Evolutionary conservation across 2,113 vertebrate species (phyloP).

Genomic region (Esox niger): DNA sequence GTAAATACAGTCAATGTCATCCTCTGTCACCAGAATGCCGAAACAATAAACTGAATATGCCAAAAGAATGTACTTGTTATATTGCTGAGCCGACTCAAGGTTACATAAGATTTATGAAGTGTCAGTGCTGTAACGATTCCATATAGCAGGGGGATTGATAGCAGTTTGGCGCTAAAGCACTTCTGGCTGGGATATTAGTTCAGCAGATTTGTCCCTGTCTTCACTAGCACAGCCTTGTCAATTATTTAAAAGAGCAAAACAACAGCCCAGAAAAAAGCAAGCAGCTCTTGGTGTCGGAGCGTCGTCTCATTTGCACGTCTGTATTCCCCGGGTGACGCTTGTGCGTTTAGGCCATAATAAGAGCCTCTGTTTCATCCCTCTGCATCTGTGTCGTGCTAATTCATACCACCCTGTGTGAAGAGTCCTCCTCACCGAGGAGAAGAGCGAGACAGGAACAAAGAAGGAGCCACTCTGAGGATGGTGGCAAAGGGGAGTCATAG

Average conservation of each 20-base stretch:
- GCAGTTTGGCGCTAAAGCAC: constrained; percentile 52
- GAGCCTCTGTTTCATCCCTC: constrained; percentile 52
- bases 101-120: constrained; percentile 65
- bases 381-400: constrained; percentile 15
- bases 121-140: constrained; percentile 51
- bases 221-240: constrained; percentile 62
- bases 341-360: constrained; percentile 62
- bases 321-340: constrained; percentile 56
- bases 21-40: constrained; percentile 40
- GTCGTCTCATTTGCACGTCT: constrained; percentile 65
- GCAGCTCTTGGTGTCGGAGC: constrained; percentile 31
- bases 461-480: constrained; percentile 13
- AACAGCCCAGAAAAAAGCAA: constrained; percentile 60
- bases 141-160: constrained; percentile 56
- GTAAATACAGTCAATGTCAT: constrained; percentile 64
- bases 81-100: constrained; percentile 52
- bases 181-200: constrained; percentile 65
- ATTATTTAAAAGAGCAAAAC: constrained; percentile 73
- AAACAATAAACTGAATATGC: constrained; percentile 57
- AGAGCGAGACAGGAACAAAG: constrained; percentile 47
- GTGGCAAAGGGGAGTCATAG: constrained; percentile 28
- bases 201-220: constrained; percentile 70
- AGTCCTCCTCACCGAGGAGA: constrained; percentile 52
- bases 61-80: constrained; percentile 52
- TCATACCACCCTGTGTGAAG: too few species aligned